Evolutionary conservation across 2,888 invertebrate species (phyloP), one percentile per base, ranked within the genome.

Genomic region (Cephus pulcher): DNA sequence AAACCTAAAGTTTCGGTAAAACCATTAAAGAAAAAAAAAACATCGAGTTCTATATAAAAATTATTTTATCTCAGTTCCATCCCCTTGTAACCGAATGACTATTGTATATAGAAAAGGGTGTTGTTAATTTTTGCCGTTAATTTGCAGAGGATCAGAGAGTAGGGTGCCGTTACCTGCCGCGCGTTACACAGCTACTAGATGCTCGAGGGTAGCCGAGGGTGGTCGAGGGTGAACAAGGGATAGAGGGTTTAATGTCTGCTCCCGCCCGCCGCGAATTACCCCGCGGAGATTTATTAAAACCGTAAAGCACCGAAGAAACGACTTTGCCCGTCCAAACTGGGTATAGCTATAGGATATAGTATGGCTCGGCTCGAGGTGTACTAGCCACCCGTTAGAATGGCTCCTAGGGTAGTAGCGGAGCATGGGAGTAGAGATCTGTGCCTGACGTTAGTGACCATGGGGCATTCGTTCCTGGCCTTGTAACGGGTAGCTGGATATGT

Each of bases 251-350:
- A 90, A 90, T 88, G 90, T 85, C 84, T 83, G 86, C 83, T 86
- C 84, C 85, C 82, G 85, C 85, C 84, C 88, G 85, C 89, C 88
- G 87, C 89, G 89, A 90, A 90, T 89, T 89, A 90, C 89, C 87
- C 87, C 87, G 85, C 85, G 84, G 87, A 90, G 90, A 90, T 90
- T 90, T 90, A 90, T 90, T 90, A 90, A 90, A 90, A 90, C 88
- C 89, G 90, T 90, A 90, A 90, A 90, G 86, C 88, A 88, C 56
- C 56, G 88, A 88, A 90, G 89, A 88, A 90, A 90, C 89, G 87
- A 87, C 88, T 88, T 84, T 82, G 83, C 85, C 81, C 80, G 83
- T 84, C 78, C 82, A 83, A 82, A 23, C 23, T 56, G 56, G 9
- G 23, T 56, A 23, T 9, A 23, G 56, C 56, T 56, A 23, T 23